Percentiles rank a stretch among this genome's conserved stretches.
Conservation (phyloP, 2,797 vertebrate genomes). For the Dicrostonyx torquatus region DNA sequence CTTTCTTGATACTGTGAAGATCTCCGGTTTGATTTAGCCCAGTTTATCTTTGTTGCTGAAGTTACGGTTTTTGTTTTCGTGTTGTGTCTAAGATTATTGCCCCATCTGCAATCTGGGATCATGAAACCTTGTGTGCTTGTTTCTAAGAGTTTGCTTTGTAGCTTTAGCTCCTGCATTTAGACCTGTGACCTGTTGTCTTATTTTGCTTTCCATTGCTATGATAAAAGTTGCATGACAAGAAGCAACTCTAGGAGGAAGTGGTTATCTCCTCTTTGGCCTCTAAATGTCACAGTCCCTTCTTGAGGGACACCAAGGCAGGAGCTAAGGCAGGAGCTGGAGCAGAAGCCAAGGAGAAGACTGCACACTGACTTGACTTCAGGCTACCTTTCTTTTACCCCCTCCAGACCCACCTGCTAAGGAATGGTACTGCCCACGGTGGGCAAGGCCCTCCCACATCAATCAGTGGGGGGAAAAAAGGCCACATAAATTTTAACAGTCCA, state of each 20-base stretch:
- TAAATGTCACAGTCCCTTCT: background rate
- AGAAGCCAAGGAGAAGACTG: background rate
- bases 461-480: background rate
- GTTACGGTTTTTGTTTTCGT: slow-evolving; percentile 10
- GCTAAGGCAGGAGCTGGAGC: background rate
- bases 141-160: background rate
- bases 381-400: background rate
- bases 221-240: background rate
- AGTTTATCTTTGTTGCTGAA: background rate
- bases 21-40: slow-evolving; percentile 29
- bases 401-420: too few species aligned
- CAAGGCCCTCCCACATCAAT: background rate
- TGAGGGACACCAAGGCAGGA: background rate
- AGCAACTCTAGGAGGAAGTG: background rate
- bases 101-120: background rate
- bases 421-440: background rate
- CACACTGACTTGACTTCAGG: background rate
- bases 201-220: background rate
- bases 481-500: background rate
- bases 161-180: background rate
- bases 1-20: background rate
- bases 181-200: background rate
- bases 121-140: background rate
- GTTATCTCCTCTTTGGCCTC: background rate
- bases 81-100: background rate